phyloP scores from a whole-genome alignment of 1,140 invertebrate species.

The Drosophila tristis region DNA sequence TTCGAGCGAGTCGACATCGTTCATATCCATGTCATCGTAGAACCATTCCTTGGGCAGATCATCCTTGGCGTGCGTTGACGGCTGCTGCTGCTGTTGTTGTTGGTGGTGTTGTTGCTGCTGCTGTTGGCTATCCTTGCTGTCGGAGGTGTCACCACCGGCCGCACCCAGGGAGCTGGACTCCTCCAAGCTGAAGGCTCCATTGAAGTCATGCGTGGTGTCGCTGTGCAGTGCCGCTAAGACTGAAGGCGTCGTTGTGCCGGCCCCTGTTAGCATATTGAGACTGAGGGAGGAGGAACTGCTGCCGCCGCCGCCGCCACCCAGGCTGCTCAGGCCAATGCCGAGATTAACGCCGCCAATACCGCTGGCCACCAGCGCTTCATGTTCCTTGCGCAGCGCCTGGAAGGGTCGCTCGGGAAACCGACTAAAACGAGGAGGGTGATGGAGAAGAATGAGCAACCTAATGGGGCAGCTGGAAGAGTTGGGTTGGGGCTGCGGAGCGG shows the following conservation, averaged over 20 bases:
- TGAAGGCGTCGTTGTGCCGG: constrained; percentile 59
- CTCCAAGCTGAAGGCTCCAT: constrained; percentile 76
- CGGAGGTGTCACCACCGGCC: constrained; percentile 82
- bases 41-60: constrained; percentile 90
- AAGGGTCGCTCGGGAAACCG: constrained; percentile 82
- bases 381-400: constrained; percentile 80
- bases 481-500: neutral
- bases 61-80: constrained; percentile 55
- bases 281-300: constrained; percentile 48
- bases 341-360: constrained; percentile 47
- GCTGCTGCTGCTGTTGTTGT: constrained; percentile 46
- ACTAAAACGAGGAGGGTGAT: neutral
- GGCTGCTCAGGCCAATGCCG: constrained; percentile 21
- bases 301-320: constrained; percentile 1
- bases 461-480: neutral
- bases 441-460: neutral
- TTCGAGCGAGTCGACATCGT: constrained; percentile 95
- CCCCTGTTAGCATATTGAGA: constrained; percentile 62
- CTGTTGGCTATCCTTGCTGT: constrained; percentile 82
- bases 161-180: constrained; percentile 79
- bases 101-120: constrained; percentile 66
- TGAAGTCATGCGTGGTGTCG: constrained; percentile 77
- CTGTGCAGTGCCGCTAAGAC: constrained; percentile 54
- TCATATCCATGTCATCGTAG: constrained; percentile 94
- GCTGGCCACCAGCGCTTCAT: constrained; percentile 69